phyloP scores from a whole-genome alignment of 1,140 invertebrate genomes.

The Artemia franciscana region DNA sequence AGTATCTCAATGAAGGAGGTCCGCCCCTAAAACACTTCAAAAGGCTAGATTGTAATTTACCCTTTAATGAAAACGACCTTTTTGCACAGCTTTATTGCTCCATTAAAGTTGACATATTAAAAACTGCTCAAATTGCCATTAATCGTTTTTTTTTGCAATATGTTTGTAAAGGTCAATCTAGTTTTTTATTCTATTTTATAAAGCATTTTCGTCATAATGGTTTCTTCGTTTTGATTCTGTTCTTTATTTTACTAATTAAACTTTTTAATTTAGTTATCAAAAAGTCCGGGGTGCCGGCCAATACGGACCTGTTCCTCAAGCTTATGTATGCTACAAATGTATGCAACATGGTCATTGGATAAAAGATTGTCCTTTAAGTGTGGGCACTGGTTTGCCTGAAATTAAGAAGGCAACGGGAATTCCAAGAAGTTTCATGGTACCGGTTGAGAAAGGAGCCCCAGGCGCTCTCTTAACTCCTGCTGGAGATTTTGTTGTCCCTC shows the following conservation, averaged over 20 bases:
- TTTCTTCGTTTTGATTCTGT: slow-evolving; percentile 4
- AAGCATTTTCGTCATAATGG: slow-evolving; percentile 1
- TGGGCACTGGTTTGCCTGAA: slow-evolving; percentile 32
- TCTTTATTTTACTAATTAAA: slow-evolving; percentile 12
- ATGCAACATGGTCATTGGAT: slow-evolving; percentile 85
- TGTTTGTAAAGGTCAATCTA: no score
- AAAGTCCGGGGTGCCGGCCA: slow-evolving; percentile 64
- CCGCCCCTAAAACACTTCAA: no score
- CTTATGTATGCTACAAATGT: slow-evolving; percentile 80
- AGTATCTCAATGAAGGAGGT: no score
- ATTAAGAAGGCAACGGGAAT: slow-evolving; percentile 90
- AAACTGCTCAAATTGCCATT: no score
- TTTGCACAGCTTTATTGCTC: no score
- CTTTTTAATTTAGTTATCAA: slow-evolving; percentile 39
- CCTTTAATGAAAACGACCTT: no score
- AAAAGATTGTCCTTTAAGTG: slow-evolving; percentile 56
- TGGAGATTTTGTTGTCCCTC: slow-evolving; percentile 72
- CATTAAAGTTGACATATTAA: no score
- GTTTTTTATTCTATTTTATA: no score
- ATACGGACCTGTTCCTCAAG: slow-evolving; percentile 60
- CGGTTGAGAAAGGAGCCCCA: slow-evolving; percentile 61
- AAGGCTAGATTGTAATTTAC: no score
- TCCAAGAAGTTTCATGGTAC: slow-evolving; percentile 83
- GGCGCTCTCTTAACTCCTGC: slow-evolving; percentile 81
- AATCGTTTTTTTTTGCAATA: no score